Evolutionary conservation across 2,888 invertebrate genomes (phyloP).

Genomic region (Brachyopa scutellaris): DNA sequence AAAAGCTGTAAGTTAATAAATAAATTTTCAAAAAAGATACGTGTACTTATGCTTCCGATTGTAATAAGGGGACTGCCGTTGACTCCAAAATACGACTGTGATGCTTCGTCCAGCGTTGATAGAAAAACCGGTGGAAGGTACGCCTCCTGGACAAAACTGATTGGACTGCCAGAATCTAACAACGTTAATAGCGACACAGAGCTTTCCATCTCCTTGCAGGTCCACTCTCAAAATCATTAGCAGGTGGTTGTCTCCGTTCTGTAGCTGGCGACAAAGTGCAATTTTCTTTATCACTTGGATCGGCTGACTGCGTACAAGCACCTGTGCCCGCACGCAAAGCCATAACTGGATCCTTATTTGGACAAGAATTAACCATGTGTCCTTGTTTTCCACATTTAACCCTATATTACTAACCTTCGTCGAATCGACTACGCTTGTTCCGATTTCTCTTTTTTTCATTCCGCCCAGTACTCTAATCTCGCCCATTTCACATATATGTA

Average conservation of each 20-base stretch:
- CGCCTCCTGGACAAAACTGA: constrained; percentile 39
- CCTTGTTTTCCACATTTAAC: constrained; percentile 26
- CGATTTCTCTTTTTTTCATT: no score
- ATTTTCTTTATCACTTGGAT: neutral
- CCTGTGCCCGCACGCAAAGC: no score
- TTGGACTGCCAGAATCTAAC: constrained; percentile 54
- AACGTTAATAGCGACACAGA: constrained; percentile 2
- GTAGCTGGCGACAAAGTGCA: neutral
- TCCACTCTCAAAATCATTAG: constrained; percentile 13
- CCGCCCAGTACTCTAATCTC: no score
- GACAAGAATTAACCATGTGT: constrained; percentile 27
- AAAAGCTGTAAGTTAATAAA: constrained; percentile 22
- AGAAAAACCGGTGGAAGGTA: constrained; percentile 26
- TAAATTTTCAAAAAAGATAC: constrained; percentile 28
- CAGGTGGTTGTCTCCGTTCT: neutral
- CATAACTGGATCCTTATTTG: constrained; percentile 13
- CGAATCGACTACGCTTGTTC: no score
- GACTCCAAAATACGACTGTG: constrained; percentile 44
- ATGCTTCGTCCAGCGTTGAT: neutral
- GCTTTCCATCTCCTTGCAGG: neutral
- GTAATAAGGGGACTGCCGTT: constrained; percentile 49
- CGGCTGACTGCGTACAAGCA: no score
- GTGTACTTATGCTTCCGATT: constrained; percentile 2
- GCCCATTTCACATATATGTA: no score
- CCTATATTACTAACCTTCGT: no score